Evolutionary conservation across 2,797 vertebrate species (phyloP).

Genomic region (Nyctibius grandis): DNA sequence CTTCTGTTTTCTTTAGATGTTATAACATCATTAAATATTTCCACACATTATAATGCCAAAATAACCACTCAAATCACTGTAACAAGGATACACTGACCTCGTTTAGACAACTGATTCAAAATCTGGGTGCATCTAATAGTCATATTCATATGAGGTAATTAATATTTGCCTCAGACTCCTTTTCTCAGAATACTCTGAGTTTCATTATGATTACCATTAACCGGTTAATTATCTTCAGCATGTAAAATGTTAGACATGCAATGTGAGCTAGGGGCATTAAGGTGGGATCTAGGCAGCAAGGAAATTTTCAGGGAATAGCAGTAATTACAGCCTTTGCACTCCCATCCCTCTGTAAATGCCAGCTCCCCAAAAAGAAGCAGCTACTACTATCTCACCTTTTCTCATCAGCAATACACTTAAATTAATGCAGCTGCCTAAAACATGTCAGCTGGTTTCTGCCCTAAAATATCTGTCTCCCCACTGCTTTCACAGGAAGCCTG

Average conservation of each 20-base stretch:
- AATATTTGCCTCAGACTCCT: not conserved
- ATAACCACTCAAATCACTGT: not conserved
- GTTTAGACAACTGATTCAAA: not conserved
- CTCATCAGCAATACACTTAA: not conserved
- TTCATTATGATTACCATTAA: not conserved
- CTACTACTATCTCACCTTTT: not conserved
- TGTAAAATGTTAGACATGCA: not conserved
- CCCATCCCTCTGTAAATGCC: not conserved
- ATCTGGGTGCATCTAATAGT: not conserved
- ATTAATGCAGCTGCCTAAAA: not conserved
- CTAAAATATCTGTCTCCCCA: not conserved
- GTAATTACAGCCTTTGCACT: not conserved
- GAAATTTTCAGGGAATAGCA: not conserved
- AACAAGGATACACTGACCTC: not conserved
- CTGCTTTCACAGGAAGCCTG: not conserved
- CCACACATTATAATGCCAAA: not conserved
- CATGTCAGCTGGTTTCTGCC: rapidly evolving
- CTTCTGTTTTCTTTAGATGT: not conserved
- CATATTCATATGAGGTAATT: not conserved
- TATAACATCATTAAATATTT: not conserved
- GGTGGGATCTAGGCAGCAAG: not conserved
- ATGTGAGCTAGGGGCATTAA: not conserved
- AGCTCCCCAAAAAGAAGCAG: not conserved
- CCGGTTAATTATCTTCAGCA: not conserved
- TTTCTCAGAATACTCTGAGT: not conserved